Evolutionary conservation across 2,888 invertebrate genomes (phyloP).

Genomic region (Phlogophora meticulosa): DNA sequence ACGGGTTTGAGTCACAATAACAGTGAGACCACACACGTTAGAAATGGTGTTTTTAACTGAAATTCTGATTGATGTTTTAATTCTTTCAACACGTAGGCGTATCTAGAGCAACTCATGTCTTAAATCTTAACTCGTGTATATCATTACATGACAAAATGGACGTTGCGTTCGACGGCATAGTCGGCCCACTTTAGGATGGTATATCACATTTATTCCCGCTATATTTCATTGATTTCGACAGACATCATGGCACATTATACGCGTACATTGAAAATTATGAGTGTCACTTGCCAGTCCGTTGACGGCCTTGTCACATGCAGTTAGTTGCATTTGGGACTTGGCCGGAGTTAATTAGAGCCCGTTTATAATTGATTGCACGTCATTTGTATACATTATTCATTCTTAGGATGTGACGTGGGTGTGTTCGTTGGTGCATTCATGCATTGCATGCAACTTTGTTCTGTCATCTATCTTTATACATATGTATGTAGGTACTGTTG

Average conservation of each 20-base stretch:
- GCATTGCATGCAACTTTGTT: constrained; percentile 39
- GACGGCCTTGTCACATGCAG: constrained; percentile 72
- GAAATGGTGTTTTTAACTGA: constrained; percentile 13
- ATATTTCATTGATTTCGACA: constrained; percentile 55
- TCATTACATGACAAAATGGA: constrained; percentile 25
- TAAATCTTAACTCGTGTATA: constrained; percentile 26
- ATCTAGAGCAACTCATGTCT: constrained; percentile 13
- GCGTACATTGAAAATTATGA: constrained; percentile 65
- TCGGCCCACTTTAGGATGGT: constrained; percentile 42
- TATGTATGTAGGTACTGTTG: not conserved
- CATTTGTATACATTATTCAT: constrained; percentile 63
- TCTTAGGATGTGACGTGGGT: constrained; percentile 52
- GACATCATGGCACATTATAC: constrained; percentile 41
- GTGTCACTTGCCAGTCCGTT: constrained; percentile 64
- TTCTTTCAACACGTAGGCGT: constrained; percentile 9
- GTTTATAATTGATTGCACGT: constrained; percentile 69
- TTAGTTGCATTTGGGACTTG: constrained; percentile 70
- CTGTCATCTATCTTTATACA: constrained; percentile 15
- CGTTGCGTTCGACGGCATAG: constrained; percentile 20
- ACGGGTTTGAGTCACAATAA: constrained; percentile 20
- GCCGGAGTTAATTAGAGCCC: constrained; percentile 70
- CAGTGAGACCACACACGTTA: constrained; percentile 19
- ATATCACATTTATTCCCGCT: constrained; percentile 30
- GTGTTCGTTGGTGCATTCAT: constrained; percentile 47
- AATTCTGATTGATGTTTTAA: constrained; percentile 18